Evolutionary conservation across 2,113 vertebrate species (phyloP).

Genomic region (Gopherus flavomarginatus): DNA sequence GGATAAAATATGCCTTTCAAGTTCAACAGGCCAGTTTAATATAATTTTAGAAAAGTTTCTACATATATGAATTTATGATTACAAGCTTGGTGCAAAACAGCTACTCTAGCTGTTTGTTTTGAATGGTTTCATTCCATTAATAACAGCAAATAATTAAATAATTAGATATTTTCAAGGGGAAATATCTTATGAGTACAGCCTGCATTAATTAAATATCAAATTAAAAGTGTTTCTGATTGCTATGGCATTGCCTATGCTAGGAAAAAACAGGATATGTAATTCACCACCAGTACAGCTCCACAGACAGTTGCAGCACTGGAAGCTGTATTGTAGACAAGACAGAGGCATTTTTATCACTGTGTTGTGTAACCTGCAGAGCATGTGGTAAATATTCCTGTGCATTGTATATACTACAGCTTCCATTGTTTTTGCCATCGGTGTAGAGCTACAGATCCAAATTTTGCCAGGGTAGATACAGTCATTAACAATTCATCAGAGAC

Average conservation of each 20-base stretch:
- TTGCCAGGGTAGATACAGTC: neutral
- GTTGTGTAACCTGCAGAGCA: neutral
- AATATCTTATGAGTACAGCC: conserved; percentile 59
- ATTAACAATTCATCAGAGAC: neutral
- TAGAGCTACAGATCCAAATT: conserved; percentile 11
- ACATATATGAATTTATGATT: conserved; percentile 54
- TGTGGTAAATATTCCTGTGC: neutral
- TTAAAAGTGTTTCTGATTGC: conserved; percentile 46
- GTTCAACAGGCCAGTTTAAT: conserved; percentile 70
- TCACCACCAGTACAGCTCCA: neutral
- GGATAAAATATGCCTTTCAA: conserved; percentile 80
- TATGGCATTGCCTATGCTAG: neutral
- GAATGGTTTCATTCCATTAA: conserved; percentile 76
- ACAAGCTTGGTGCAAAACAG: conserved; percentile 57
- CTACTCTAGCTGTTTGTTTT: conserved; percentile 72
- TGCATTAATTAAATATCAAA: conserved; percentile 63
- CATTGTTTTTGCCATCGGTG: neutral
- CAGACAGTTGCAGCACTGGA: neutral
- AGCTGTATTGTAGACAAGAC: neutral
- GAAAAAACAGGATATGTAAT: conserved; percentile 8
- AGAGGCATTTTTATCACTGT: neutral
- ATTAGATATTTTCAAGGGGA: conserved; percentile 68
- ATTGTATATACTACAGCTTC: neutral
- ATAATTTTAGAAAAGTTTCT: conserved; percentile 71
- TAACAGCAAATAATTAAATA: conserved; percentile 77